Conservation (phyloP, 2,797 vertebrate genomes). For the Anisognathus igniventris region DNA sequence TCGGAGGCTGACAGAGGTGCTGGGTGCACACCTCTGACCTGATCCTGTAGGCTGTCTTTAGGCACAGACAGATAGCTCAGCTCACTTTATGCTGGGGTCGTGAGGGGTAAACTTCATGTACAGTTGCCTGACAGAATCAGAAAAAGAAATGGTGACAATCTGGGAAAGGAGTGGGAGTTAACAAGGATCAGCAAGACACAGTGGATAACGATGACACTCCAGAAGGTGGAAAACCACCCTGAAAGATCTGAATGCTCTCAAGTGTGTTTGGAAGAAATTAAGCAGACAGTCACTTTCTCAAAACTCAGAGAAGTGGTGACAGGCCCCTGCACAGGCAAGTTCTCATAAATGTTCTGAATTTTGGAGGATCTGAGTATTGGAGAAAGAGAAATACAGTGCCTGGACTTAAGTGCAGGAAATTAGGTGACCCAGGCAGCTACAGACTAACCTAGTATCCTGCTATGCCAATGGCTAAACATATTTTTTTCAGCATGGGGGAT, state of each 20-base stretch:
- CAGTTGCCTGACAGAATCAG: background rate
- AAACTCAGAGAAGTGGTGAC: background rate
- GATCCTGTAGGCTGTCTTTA: background rate
- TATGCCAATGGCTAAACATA: background rate
- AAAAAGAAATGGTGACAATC: background rate
- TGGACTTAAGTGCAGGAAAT: background rate
- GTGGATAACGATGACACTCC: background rate
- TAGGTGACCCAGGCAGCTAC: background rate
- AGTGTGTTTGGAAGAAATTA: background rate
- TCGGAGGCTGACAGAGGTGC: background rate
- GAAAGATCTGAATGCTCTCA: background rate
- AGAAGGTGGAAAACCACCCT: slow-evolving; percentile 21
- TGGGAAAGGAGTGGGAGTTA: slow-evolving; percentile 25
- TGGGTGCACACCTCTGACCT: background rate
- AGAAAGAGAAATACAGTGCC: background rate
- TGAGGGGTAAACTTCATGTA: background rate
- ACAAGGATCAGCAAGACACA: background rate
- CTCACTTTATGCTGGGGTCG: background rate
- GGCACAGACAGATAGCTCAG: background rate
- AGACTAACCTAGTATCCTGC: background rate
- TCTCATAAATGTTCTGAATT: background rate
- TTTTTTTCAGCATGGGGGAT: background rate
- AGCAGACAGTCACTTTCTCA: background rate
- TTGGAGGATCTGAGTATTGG: background rate
- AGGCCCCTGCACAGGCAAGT: background rate